Base-by-base conservation (phyloP, 2,113 vertebrate species). In the Callipepla californica region DNA sequence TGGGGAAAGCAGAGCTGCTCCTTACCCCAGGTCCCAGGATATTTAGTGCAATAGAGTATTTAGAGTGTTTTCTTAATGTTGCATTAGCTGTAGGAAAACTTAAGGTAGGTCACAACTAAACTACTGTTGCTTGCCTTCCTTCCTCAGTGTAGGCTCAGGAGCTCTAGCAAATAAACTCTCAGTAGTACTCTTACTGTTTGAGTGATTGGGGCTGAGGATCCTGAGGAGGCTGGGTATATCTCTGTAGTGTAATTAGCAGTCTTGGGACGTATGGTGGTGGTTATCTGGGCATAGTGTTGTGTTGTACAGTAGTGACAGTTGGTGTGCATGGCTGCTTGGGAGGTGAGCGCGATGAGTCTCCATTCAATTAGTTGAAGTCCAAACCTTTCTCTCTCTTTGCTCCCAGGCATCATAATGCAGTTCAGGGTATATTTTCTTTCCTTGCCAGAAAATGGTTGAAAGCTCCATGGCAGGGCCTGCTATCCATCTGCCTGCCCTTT, bases 401-500 rank as follows among this genome's bases (percentile, higher is more conserved):
- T 92, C 36, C 48, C 6, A 48, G 26, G 8, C 34, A 48, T 86
- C 34, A 36, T 86, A 19, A 40, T 90, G 32, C 20, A 94, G 14
- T 47, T 83, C 57, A 28, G 48, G 40, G 36, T 83, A 5, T 65
- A 36, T 88, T 92, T 80, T 72, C 65, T 91, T 93, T 86, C 47
- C n/a, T 81, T 96, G 58, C 62, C 58, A 93, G 62, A 88, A 86
- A 62, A 84, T 45, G 15, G 51, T 79, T 95, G 89, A 92, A 94
- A 74, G 59, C 90, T 93, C 26, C 6, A 1, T 69, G 44, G 21
- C 57, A 88, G 76, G 74, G 75, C 65, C 20, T 32, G 36, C 12
- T 4, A 94, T 96, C 51, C 67, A 97, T 85, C 92, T 92, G 53
- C 47, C 88, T 95, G 78, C 42, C 79, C 69, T 97, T 96, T 90